phyloP scores from a whole-genome alignment of 2,888 invertebrate species.

The Xestobium rufovillosum region DNA sequence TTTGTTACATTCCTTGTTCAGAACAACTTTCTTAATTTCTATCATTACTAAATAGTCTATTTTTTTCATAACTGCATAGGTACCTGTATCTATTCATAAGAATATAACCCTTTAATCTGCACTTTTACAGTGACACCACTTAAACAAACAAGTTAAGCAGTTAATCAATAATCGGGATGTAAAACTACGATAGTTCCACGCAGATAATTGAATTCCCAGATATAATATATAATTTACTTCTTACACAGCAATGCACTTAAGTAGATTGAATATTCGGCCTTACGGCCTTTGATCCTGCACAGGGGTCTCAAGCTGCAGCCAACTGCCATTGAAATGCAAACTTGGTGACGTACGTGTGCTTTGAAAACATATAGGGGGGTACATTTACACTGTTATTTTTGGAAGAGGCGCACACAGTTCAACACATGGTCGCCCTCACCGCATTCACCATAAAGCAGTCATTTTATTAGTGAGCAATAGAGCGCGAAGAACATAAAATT shows the following conservation, averaged over 20 bases:
- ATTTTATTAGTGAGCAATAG: slow-evolving; percentile 28
- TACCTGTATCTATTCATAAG: too few species aligned
- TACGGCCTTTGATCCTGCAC: slow-evolving; percentile 25
- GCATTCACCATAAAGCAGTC: slow-evolving; percentile 19
- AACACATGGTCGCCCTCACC: slow-evolving; percentile 24
- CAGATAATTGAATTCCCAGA: slow-evolving; percentile 22
- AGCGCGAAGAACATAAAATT: slow-evolving; percentile 27
- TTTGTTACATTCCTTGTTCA: too few species aligned
- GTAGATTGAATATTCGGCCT: slow-evolving; percentile 25
- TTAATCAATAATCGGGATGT: too few species aligned
- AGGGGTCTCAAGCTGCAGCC: slow-evolving; percentile 26
- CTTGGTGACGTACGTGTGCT: slow-evolving; percentile 22
- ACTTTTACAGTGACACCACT: too few species aligned
- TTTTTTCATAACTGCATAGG: too few species aligned
- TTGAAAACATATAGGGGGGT: slow-evolving; percentile 22
- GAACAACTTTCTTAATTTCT: too few species aligned
- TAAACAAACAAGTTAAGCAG: too few species aligned
- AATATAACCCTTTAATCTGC: too few species aligned
- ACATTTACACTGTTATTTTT: slow-evolving; percentile 32
- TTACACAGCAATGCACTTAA: slow-evolving; percentile 30
- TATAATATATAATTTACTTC: slow-evolving; percentile 27
- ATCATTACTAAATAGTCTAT: too few species aligned
- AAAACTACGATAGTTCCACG: too few species aligned
- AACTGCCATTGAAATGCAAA: slow-evolving; percentile 28
- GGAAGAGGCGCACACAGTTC: slow-evolving; percentile 23